Evolutionary conservation across 2,888 invertebrate species (phyloP), one percentile per base, ranked within the genome.

Genomic region (Ceramica pisi): DNA sequence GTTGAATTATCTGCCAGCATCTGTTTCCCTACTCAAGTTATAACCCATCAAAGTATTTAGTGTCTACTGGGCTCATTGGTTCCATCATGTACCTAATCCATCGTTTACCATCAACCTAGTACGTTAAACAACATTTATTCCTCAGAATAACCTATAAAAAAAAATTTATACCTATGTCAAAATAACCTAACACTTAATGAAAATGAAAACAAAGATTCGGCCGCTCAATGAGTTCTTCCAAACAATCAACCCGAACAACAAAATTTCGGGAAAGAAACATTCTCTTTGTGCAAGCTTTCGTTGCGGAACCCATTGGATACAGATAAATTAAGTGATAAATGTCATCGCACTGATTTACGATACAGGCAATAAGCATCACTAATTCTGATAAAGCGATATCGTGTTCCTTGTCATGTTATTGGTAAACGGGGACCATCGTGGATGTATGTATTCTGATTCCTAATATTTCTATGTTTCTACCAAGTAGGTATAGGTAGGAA

Each of bases 271-370:
- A 63, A 55, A 69, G 51, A 60, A 75, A 75, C 75, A 77, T 73
- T 76, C 70, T 65, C 74, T 75, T 75, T 83, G 73, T 77, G 68
- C 53, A 51, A 63, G 64, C 62, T 62, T 64, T 68, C 80, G 70
- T 60, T 26, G 64, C 79, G 80, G 69, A 84, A 86, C 81, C 83
- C 81, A 86, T 85, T 78, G 85, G 84, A 82, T 85, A 86, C 77
- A 85, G 87, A 89, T 90, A 89, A 87, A 89, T 89, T 87, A 84
- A 85, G 82, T 86, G 85, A 88, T 89, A 87, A 88, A 88, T 83
- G 86, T 87, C 84, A 82, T 84, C 75, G 72, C 69, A 74, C 63
- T 86, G 88, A 89, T 89, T 89, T 88, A 89, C 83, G 85, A 81
- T 67, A 71, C 62, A 60, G 70, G 76, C 86, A 86, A 85, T 87